Base-by-base conservation (phyloP, 2,113 vertebrate genomes). In the Cololabis saira region DNA sequence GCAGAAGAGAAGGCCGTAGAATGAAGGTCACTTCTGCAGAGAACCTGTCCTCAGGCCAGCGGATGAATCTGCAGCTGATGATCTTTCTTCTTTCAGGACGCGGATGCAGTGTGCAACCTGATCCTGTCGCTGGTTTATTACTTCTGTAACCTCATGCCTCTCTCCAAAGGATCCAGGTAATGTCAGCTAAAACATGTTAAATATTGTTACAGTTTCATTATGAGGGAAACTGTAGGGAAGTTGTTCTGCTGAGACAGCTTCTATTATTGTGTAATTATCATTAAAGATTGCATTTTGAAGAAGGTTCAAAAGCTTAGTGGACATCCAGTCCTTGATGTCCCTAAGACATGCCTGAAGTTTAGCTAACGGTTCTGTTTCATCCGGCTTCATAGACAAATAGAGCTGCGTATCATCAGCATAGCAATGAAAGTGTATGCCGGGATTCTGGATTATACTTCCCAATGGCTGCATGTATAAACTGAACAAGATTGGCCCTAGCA, bases 81-180 rank as follows among this genome's bases (percentile, higher is more conserved):
- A 30, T 42, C 27, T 70, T 22, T 76, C n/a, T 64, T 33, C 45
- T 62, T 69, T 50, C 80, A 99, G 98, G 98, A 99, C 76, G 94
- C 96, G 40, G 98, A 99, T 75, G 95, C 96, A 17, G 94, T 99
- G 78, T 98, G 97, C 87, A 97, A 98, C 83, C 90, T 99, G 69
- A 96, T 99, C 86, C 93, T 99, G 44, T 98, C 97, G 3, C 83
- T 99, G 87, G 94, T 98, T 78, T 99, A 99, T 90, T 99, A 99
- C 92, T 99, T 99, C 91, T 99, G 97, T 86, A 99, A 99, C 78
- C 94, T 99, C 89, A 98, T 99, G 97, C 98, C 97, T 11, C 95
- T 99, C 45, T 99, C 97, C 70, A 94, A 96, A 89, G 97, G 97
- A 80, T 98, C 97, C 82, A 99, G 96, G 97, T 99, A 78, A 48